Conservation (phyloP, 2,888 invertebrate species). For the Hirtodrosophila confusa region DNA sequence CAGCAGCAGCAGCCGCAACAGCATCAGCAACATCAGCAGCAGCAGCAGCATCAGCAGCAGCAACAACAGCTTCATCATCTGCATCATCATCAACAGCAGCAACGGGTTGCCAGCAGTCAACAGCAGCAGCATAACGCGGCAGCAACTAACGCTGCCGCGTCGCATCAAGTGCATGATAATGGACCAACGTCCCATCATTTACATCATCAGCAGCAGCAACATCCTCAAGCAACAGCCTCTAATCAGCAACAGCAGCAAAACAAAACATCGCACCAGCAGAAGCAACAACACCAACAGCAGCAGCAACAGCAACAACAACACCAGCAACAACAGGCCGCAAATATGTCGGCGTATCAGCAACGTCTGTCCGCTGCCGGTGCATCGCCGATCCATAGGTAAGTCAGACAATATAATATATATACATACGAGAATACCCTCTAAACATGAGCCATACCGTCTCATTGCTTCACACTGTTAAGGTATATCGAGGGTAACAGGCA, state of each 20-base stretch:
- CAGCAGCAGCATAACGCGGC: slow-evolving; percentile 60
- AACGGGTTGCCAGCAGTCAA: slow-evolving; percentile 65
- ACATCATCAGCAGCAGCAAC: slow-evolving; percentile 66
- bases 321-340: slow-evolving; percentile 80
- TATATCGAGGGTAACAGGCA: too few species aligned
- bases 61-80: slow-evolving; percentile 59
- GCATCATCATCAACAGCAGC: slow-evolving; percentile 64
- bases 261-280: slow-evolving; percentile 56
- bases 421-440: too few species aligned
- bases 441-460: too few species aligned
- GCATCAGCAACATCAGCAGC: slow-evolving; percentile 58
- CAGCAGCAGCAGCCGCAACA: slow-evolving; percentile 51
- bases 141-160: slow-evolving; percentile 58
- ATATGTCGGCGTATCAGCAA: slow-evolving; percentile 84
- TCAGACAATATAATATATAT: neutral
- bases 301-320: slow-evolving; percentile 68
- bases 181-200: slow-evolving; percentile 76
- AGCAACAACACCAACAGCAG: slow-evolving; percentile 52
- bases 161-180: slow-evolving; percentile 75
- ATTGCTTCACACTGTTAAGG: too few species aligned
- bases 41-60: slow-evolving; percentile 48
- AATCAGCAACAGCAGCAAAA: slow-evolving; percentile 67
- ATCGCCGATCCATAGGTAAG: slow-evolving; percentile 84
- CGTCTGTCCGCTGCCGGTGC: slow-evolving; percentile 82
- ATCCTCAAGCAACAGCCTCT: slow-evolving; percentile 62